Evolutionary conservation across 1,140 invertebrate genomes (phyloP).

Genomic region (Druon quercuslanigerum): DNA sequence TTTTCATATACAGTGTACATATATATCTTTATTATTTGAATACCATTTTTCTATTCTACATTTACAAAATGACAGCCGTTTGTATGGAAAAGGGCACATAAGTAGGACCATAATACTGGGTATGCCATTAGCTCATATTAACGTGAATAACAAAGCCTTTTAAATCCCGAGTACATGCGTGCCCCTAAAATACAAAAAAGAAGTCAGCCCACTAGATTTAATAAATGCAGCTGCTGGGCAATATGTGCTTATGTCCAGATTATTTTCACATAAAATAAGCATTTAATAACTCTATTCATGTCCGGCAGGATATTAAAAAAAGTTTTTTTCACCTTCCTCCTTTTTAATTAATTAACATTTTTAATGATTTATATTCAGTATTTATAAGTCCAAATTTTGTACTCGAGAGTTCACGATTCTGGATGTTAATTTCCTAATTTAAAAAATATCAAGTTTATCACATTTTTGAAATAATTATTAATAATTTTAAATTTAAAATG

Average conservation of each 20-base stretch:
- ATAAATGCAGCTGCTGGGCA: constrained; percentile 30
- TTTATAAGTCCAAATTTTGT: too few species aligned
- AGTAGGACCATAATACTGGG: neutral
- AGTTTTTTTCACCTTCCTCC: neutral
- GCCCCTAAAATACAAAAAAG: constrained; percentile 13
- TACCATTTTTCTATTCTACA: too few species aligned
- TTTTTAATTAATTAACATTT: neutral
- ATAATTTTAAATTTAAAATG: too few species aligned
- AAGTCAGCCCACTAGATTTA: constrained; percentile 4
- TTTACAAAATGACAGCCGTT: constrained; percentile 23
- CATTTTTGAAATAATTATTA: too few species aligned
- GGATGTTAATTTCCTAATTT: too few species aligned
- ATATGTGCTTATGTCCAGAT: neutral
- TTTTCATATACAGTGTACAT: too few species aligned
- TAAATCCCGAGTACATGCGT: neutral
- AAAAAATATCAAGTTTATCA: too few species aligned
- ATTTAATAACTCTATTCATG: constrained; percentile 20
- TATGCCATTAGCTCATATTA: constrained; percentile 1
- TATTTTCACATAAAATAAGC: constrained; percentile 16
- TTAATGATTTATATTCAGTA: neutral
- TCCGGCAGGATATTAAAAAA: neutral
- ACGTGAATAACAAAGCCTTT: constrained; percentile 26
- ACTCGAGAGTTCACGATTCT: too few species aligned
- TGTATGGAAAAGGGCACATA: neutral
- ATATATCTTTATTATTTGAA: too few species aligned